Conservation (phyloP, 2,888 invertebrate species). For the Cerastis rubricosa region DNA sequence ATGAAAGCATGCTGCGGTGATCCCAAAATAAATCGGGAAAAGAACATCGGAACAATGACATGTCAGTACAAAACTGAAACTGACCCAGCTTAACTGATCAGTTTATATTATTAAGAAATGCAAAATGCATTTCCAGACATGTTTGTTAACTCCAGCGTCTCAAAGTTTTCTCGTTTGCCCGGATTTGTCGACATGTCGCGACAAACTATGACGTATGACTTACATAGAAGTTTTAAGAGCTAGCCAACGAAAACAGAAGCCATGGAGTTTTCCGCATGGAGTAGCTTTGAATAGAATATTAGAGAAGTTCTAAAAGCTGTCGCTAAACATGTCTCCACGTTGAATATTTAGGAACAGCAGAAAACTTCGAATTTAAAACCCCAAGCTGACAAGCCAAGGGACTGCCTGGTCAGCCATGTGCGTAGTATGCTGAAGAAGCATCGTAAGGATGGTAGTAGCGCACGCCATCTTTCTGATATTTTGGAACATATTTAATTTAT, state of each 20-base stretch:
- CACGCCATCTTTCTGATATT: not conserved
- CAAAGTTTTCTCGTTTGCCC: conserved; percentile 52
- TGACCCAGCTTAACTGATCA: not conserved
- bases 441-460: too few relatives aligned
- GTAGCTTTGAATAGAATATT: not conserved
- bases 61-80: not conserved
- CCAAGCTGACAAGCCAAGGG: not conserved
- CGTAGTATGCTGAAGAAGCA: not conserved
- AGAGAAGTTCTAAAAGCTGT: not conserved
- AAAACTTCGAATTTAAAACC: not conserved
- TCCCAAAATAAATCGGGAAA: not conserved
- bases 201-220: conserved; percentile 31
- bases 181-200: conserved; percentile 26
- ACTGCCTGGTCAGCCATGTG: not conserved
- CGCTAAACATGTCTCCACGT: not conserved
- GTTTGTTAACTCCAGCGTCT: conserved; percentile 6
- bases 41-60: not conserved
- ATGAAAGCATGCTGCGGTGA: not conserved
- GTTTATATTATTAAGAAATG: not conserved
- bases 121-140: not conserved
- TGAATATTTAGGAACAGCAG: not conserved
- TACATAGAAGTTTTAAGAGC: conserved; percentile 40
- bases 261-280: not conserved
- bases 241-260: not conserved
- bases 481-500: too few relatives aligned